Conservation (phyloP, 2,113 vertebrate species). For the Turnix velox region DNA sequence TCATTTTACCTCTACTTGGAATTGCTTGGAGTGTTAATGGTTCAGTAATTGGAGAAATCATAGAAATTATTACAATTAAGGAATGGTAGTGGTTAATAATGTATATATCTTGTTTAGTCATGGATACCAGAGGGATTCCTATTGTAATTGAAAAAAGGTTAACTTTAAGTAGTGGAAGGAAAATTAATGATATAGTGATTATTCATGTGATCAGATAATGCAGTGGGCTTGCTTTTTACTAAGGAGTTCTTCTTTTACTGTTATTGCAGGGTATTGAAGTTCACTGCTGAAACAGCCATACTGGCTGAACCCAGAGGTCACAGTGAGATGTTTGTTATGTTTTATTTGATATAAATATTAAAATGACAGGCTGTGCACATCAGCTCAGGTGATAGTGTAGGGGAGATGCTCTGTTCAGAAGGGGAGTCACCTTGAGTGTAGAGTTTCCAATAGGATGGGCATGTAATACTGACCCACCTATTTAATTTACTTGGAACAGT, state of each 20-base stretch:
- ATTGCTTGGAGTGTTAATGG: background rate
- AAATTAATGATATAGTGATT: background rate
- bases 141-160: slow-evolving; percentile 15
- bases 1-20: background rate
- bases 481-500: background rate
- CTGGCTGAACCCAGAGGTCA: background rate
- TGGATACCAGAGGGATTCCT: background rate
- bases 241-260: background rate
- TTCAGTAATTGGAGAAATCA: background rate
- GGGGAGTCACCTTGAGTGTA: background rate
- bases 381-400: background rate
- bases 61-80: slow-evolving; percentile 26
- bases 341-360: background rate
- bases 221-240: background rate
- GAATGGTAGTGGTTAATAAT: slow-evolving; percentile 47
- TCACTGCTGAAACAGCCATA: background rate
- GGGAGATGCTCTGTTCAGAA: background rate
- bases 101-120: background rate
- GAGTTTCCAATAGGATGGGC: background rate
- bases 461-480: background rate
- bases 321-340: background rate
- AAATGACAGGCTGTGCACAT: background rate
- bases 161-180: background rate
- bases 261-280: background rate
- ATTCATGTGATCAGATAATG: background rate